Evolutionary conservation across 2,113 vertebrate species (phyloP).

Genomic region (Notarius quadriscutis): DNA sequence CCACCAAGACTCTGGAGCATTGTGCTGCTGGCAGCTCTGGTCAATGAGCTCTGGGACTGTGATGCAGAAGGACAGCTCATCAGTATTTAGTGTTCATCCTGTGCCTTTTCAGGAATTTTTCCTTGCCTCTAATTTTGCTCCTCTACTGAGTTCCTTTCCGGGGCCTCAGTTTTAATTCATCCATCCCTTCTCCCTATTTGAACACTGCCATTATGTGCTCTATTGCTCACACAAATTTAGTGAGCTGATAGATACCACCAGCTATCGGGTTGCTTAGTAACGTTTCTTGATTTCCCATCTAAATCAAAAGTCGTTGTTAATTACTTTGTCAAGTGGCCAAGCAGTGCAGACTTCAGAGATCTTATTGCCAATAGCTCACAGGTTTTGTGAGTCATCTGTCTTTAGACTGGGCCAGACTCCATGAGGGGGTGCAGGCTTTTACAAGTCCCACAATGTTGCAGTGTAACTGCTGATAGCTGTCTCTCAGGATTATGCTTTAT

Average conservation of each 20-base stretch:
- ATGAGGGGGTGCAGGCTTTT: not conserved
- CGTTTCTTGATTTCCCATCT: conserved; percentile 22
- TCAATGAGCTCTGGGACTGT: conserved; percentile 1
- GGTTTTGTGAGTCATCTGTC: conserved; percentile 16
- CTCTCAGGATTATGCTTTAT: not conserved
- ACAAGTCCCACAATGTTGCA: not conserved
- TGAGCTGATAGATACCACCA: conserved; percentile 7
- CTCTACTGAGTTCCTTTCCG: not conserved
- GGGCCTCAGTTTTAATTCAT: conserved; percentile 24
- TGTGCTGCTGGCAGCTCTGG: conserved; percentile 16
- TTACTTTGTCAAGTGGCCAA: not conserved
- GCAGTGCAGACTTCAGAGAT: not conserved
- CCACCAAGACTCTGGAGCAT: conserved; percentile 26
- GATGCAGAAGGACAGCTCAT: not conserved
- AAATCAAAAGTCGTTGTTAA: conserved; percentile 31
- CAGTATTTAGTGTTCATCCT: conserved; percentile 9
- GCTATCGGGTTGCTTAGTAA: conserved; percentile 37
- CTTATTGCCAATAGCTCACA: not conserved
- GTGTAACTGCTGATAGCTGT: conserved; percentile 14
- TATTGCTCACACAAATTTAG: conserved; percentile 25
- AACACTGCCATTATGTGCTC: conserved; percentile 32
- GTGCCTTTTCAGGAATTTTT: conserved; percentile 20
- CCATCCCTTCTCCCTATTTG: conserved; percentile 4
- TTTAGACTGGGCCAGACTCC: not conserved
- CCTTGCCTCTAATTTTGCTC: conserved; percentile 8